Conservation (phyloP, 2,113 vertebrate genomes). For the Sphaerodactylus townsendi region DNA sequence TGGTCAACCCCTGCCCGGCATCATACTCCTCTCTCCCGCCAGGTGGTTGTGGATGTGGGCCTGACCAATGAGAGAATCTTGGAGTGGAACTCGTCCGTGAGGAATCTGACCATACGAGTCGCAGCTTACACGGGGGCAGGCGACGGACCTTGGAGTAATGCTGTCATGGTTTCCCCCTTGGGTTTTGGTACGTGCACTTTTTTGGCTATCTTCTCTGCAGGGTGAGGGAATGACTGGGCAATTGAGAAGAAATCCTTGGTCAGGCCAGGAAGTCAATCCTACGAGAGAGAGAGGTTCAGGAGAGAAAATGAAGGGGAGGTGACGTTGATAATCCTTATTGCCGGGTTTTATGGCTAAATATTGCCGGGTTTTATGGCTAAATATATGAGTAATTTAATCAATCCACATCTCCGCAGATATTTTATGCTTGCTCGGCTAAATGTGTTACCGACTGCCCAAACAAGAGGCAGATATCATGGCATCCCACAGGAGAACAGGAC, state of each 20-base stretch:
- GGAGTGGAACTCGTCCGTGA: conserved; percentile 73
- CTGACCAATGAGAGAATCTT: conserved; percentile 76
- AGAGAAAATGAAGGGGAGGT: background rate
- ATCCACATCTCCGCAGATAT: too few species aligned
- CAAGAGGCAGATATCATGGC: too few species aligned
- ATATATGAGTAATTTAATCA: too few species aligned
- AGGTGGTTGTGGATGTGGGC: conserved; percentile 79
- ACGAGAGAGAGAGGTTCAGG: too few species aligned
- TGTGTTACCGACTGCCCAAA: too few species aligned
- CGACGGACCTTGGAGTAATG: conserved; percentile 84
- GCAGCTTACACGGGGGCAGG: conserved; percentile 84
- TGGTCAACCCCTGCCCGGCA: background rate
- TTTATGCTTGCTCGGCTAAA: too few species aligned
- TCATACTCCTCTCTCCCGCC: background rate
- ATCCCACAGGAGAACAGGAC: too few species aligned
- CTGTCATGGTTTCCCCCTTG: conserved; percentile 71
- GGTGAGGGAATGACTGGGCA: background rate
- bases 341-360: too few species aligned
- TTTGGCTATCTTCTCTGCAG: background rate
- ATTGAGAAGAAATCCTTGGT: background rate
- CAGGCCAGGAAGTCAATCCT: too few species aligned
- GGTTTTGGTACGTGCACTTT: conserved; percentile 59
- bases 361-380: too few species aligned
- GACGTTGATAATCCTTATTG: too few species aligned
- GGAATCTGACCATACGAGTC: conserved; percentile 81